Percentiles rank a stretch among this genome's conserved stretches.
phyloP scores from a whole-genome alignment of 2,888 invertebrate genomes.

The Folsomia manolachei region DNA sequence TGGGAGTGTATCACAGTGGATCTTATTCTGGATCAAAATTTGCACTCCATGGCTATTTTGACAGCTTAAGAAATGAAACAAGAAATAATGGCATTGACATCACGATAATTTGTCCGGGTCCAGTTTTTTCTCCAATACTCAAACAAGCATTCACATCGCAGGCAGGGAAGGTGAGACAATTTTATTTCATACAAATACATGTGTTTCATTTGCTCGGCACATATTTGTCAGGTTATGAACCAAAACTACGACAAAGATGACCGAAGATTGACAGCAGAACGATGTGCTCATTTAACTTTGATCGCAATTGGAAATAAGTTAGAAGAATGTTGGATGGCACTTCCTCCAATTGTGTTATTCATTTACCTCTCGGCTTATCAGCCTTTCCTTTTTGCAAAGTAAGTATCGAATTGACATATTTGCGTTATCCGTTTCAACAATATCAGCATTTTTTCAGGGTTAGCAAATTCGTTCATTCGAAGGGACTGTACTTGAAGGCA shows the following conservation, averaged over 20 bases:
- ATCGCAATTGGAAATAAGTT: slow-evolving; percentile 59
- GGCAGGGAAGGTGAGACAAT: slow-evolving; percentile 59
- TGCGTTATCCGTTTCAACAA: background rate
- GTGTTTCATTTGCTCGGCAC: background rate
- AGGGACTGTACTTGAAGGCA: background rate
- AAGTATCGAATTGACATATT: slow-evolving; percentile 51
- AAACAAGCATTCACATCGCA: slow-evolving; percentile 67
- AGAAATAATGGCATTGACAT: slow-evolving; percentile 61
- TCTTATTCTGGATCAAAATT: slow-evolving; percentile 73
- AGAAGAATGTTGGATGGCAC: slow-evolving; percentile 68
- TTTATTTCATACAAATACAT: background rate
- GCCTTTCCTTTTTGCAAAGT: slow-evolving; percentile 58
- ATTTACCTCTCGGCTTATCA: slow-evolving; percentile 63
- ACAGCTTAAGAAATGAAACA: slow-evolving; percentile 63
- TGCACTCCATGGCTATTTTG: slow-evolving; percentile 74
- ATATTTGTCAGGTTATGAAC: slow-evolving; percentile 52
- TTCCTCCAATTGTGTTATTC: slow-evolving; percentile 63
- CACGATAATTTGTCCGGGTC: slow-evolving; percentile 73
- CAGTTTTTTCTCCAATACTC: slow-evolving; percentile 69
- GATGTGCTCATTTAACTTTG: slow-evolving; percentile 58
- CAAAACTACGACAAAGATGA: slow-evolving; percentile 52
- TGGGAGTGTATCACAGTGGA: slow-evolving; percentile 66
- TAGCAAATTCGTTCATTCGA: background rate
- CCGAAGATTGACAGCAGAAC: slow-evolving; percentile 56
- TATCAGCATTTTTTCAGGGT: background rate